A percentile compares a stretch with the other conserved stretches of the same genome.
Evolutionary conservation across 2,113 vertebrate genomes (phyloP).

Genomic region (Forbesichthys agassizii): DNA sequence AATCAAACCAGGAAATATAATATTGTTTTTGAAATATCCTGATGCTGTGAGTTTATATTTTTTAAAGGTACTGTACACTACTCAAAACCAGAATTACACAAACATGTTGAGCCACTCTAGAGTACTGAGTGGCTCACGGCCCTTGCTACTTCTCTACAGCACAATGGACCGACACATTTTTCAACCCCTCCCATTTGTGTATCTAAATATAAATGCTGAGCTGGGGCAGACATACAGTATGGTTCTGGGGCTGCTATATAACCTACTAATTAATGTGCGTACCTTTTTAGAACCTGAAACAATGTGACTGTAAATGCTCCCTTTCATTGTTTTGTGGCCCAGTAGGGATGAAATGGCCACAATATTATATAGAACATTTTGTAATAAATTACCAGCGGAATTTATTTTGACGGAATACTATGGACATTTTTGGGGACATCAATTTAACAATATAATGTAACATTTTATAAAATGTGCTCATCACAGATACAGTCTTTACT

Average conservation of each 20-base stretch:
- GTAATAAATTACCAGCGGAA: background rate
- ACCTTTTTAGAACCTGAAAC: no score
- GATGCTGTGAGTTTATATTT: conserved; percentile 32
- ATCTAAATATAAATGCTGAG: no score
- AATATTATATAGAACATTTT: conserved; percentile 1
- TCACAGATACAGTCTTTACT: conserved; percentile 47
- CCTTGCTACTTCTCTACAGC: background rate
- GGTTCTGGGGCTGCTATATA: no score
- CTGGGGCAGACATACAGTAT: no score
- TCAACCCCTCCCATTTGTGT: background rate
- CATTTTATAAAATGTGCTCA: conserved; percentile 51
- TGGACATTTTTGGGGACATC: background rate
- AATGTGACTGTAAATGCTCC: conserved; percentile 42
- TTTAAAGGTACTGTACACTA: no score
- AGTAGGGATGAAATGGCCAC: conserved; percentile 1
- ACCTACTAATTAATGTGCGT: no score
- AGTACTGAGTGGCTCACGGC: no score
- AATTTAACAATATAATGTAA: conserved; percentile 40
- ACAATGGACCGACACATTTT: conserved; percentile 26
- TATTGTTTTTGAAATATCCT: conserved; percentile 46
- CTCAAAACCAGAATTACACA: no score
- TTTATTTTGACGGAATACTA: background rate
- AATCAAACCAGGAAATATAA: conserved; percentile 29
- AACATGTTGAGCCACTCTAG: no score
- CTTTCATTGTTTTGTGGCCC: conserved; percentile 26